A percentile compares a stretch with the other conserved stretches of the same genome.
These are phyloP conservation scores for Tapirus terrestris DNA, from an alignment of 2,113 vertebrate genomes.

Conservation along the genomic window DNA sequence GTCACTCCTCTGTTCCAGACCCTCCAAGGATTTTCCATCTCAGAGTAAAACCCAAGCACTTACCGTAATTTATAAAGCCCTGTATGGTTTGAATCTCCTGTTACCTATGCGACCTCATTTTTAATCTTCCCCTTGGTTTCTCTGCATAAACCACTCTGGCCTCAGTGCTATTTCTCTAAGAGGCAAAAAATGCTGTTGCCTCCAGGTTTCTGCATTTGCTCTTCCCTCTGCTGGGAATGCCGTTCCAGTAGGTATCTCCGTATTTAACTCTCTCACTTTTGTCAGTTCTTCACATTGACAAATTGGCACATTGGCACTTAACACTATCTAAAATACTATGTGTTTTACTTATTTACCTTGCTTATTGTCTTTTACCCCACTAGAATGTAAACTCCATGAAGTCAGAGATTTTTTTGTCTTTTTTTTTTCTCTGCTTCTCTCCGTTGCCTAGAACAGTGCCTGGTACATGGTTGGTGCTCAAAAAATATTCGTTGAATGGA, in stretches of 20 bases:
- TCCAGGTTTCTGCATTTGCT: background rate
- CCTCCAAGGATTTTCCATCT: background rate
- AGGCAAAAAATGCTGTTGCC: background rate
- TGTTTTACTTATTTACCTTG: background rate
- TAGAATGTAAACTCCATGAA: background rate
- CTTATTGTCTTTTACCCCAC: background rate
- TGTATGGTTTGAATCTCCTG: background rate
- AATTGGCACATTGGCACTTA: background rate
- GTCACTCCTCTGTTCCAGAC: background rate
- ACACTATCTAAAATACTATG: background rate
- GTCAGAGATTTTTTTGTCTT: background rate
- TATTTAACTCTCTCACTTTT: background rate
- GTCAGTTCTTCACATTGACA: background rate
- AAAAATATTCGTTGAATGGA: slow-evolving; percentile 43
- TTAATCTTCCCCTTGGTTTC: background rate
- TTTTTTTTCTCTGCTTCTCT: background rate
- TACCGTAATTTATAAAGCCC: background rate
- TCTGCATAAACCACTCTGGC: background rate
- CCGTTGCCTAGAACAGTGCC: background rate
- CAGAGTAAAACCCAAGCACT: background rate
- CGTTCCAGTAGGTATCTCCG: background rate
- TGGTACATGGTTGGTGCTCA: background rate
- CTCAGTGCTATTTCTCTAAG: background rate
- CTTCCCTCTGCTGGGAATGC: background rate
- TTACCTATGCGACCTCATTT: background rate